Evolutionary conservation across 2,113 vertebrate species (phyloP), one percentile per base, ranked within the genome.

Genomic region (Channa argus): DNA sequence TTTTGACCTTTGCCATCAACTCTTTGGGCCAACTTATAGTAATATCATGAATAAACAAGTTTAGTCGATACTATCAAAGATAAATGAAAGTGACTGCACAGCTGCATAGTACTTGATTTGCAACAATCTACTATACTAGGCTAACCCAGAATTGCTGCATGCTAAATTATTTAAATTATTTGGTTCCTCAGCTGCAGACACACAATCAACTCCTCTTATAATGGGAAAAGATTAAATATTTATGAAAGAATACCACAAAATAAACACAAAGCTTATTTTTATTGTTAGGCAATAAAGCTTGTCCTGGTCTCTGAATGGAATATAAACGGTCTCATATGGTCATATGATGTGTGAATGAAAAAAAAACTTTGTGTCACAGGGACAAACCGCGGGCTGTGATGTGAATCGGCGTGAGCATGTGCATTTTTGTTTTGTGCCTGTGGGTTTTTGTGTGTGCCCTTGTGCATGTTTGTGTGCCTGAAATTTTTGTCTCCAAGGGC

Each of bases 211-310:
- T 45, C n/a, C 54, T 14, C 68, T 55, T 65, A 80, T 79, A 86
- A 91, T 87, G 80, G 71, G 80, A 81, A 77, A 87, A 65, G 78
- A 84, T 92, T 46, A 78, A 88, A 88, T 85, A 90, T 90, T 80
- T 82, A 90, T 90, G 76, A 82, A 79, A 75, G 74, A 80, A 85
- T 71, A 86, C 79, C 74, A 81, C 9, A 59, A 87, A 86, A 86
- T 87, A 82, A 91, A 89, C 79, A 86, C 47, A 84, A 73, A 78
- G 63, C 72, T 71, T 74, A 85, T 88, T 87, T 86, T 88, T 79
- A 78, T 65, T 62, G 74, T 72, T 45, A 52, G 63, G 60, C 64
- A 76, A 86, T 77, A 82, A 86, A 87, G 76, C 56, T 59, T 61
- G 59, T 56, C 63, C 68, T 85, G 34, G 64, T 71, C 71, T 70